Percentiles rank a stretch among this genome's conserved stretches.
Evolutionary conservation across 2,888 invertebrate genomes (phyloP).

Genomic region (Stenichneumon culpator): DNA sequence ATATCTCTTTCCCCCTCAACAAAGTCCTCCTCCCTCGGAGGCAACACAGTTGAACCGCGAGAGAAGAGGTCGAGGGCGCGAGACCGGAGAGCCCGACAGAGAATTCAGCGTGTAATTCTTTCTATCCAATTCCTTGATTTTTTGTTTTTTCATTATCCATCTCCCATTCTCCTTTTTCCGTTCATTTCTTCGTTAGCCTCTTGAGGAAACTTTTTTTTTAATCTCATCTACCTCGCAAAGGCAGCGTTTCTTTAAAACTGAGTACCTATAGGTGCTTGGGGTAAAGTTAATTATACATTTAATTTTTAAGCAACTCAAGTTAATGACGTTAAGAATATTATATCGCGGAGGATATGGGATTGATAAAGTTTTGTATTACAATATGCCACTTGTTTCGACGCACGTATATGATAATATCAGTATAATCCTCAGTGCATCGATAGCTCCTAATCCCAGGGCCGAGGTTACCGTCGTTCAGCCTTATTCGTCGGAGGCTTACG

Average conservation of each 20-base stretch:
- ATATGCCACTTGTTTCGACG: too few species aligned
- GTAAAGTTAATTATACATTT: too few species aligned
- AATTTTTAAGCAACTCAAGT: too few species aligned
- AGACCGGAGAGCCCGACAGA: slow-evolving; percentile 31
- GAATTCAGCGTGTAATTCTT: slow-evolving; percentile 53
- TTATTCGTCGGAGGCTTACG: too few species aligned
- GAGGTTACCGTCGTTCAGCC: too few species aligned
- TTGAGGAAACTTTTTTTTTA: slow-evolving; percentile 14
- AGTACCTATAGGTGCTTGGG: too few species aligned
- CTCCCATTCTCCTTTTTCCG: not conserved
- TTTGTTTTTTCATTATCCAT: not conserved
- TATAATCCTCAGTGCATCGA: too few species aligned
- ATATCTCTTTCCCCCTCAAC: slow-evolving; percentile 7
- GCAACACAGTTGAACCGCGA: slow-evolving; percentile 61
- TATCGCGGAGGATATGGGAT: too few species aligned
- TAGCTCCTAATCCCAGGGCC: too few species aligned
- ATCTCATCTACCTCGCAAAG: not conserved
- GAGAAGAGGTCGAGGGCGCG: slow-evolving; percentile 64
- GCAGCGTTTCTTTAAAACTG: not conserved
- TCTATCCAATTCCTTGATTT: slow-evolving; percentile 26
- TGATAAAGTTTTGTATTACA: too few species aligned
- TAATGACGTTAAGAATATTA: too few species aligned
- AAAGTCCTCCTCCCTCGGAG: slow-evolving; percentile 33
- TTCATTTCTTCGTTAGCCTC: slow-evolving; percentile 32
- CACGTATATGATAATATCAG: too few species aligned